Conservation (phyloP, 1,140 invertebrate species). For the Calephelis virginiensis region DNA sequence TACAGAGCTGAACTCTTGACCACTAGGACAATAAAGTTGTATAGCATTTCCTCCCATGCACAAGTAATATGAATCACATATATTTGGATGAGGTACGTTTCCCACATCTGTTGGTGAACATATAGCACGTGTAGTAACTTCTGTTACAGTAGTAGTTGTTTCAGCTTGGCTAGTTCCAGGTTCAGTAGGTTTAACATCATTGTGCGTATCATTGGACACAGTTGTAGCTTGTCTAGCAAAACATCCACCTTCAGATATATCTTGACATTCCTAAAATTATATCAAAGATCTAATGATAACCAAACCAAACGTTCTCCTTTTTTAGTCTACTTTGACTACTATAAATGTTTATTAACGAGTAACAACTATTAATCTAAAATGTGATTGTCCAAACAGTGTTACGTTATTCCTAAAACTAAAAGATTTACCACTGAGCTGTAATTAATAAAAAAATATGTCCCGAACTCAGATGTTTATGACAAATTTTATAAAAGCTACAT, state of each 20-base stretch:
- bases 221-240: slow-evolving; percentile 25
- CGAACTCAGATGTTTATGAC: too few species aligned
- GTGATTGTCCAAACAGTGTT: too few species aligned
- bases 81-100: slow-evolving; percentile 36
- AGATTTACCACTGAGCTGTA: too few species aligned
- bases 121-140: slow-evolving; percentile 21
- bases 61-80: slow-evolving; percentile 39
- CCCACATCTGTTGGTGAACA: slow-evolving; percentile 36
- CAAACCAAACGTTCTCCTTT: too few species aligned
- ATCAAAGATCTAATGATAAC: slow-evolving; percentile 1
- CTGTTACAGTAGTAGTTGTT: slow-evolving; percentile 19
- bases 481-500: too few species aligned
- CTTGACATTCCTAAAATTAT: slow-evolving; percentile 26
- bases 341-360: too few species aligned
- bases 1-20: slow-evolving; percentile 36
- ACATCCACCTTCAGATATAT: slow-evolving; percentile 36
- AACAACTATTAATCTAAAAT: too few species aligned
- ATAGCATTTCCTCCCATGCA: slow-evolving; percentile 32
- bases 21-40: slow-evolving; percentile 33
- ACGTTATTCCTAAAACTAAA: too few species aligned
- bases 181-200: background rate
- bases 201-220: background rate
- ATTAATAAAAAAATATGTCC: too few species aligned
- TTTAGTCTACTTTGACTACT: too few species aligned
- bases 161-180: background rate